phyloP scores from a whole-genome alignment of 2,797 vertebrate species.

The Carduelis carduelis region DNA sequence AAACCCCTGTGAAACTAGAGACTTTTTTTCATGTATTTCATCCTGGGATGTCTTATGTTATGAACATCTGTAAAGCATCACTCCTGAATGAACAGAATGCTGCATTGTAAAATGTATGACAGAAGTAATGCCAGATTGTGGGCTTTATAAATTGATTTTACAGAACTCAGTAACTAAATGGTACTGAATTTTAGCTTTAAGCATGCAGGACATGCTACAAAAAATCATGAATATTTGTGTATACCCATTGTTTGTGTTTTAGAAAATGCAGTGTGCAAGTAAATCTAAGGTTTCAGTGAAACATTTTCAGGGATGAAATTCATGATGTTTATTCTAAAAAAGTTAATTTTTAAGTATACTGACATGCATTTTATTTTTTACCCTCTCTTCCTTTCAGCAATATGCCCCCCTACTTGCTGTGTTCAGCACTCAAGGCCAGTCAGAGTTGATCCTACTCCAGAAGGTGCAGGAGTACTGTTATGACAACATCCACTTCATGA shows the following conservation, averaged over 20 bases:
- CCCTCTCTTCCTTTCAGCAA: constrained; percentile 75
- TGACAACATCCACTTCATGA: constrained; percentile 96
- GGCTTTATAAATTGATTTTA: background rate
- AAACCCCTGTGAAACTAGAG: background rate
- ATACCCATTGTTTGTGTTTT: background rate
- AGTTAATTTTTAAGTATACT: background rate
- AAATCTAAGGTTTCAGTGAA: background rate
- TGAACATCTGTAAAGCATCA: background rate
- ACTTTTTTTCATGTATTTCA: background rate
- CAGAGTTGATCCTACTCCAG: constrained; percentile 86
- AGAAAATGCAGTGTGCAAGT: background rate
- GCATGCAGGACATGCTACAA: background rate
- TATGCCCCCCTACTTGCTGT: constrained; percentile 89
- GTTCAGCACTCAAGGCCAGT: constrained; percentile 91
- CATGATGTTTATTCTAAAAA: background rate
- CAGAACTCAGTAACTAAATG: background rate
- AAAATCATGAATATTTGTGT: background rate
- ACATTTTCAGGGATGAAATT: background rate
- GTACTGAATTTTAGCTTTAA: background rate
- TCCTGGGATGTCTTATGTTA: background rate
- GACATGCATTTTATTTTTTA: background rate
- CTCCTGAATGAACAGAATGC: background rate
- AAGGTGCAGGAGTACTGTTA: constrained; percentile 94
- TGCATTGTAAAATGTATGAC: background rate
- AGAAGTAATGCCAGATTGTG: background rate